Evolutionary conservation across 2,797 vertebrate genomes (phyloP), one percentile per base, ranked within the genome.

Genomic region (Neosilurus hyrtlii): DNA sequence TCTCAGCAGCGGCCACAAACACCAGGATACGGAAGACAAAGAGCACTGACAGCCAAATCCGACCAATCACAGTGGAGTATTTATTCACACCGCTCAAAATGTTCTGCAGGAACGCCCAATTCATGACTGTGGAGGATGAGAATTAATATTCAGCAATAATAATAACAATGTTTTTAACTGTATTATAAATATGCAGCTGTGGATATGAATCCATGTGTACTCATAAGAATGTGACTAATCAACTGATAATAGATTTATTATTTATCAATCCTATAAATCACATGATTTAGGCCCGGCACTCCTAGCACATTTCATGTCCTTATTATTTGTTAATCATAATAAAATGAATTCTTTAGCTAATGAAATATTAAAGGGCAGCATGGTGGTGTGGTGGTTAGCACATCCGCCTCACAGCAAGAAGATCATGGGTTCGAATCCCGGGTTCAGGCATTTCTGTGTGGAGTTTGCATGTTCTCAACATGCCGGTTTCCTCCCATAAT

Each of bases 11-110:
- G 0, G 91, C 95, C 75, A 96, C 87, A 0, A 95, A 98, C 85
- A 98, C 92, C 90, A 98, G 86, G 82, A 98, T 93, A 56, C 94
- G 91, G 90, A 97, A 96, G 83, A 96, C 77, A 80, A 97, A 96
- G 72, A 96, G 89, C 51, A 96, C 90, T 0, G 94, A 95, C 74
- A 96, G 92, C 96, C 96, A 98, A 6, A 97, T 91, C 65, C 93
- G 93, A 9, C 96, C 96, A 1, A 96, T 92, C 51, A 92, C 93
- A 0, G 96, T 97, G 20, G 96, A 96, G 86, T 97, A 95, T 86
- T 94, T 93, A 89, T 97, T 97, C 49, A 96, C 95, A 52, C 96
- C 96, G 15, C 95, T 97, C 79, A 97, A 90, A 66, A 98, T 86
- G 67, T 91, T 96, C 89, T 94, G 88, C 82, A 97, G 87, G 81